Evolutionary conservation across 2,113 vertebrate species (phyloP).

Genomic region (Psilopogon haemacephalus): DNA sequence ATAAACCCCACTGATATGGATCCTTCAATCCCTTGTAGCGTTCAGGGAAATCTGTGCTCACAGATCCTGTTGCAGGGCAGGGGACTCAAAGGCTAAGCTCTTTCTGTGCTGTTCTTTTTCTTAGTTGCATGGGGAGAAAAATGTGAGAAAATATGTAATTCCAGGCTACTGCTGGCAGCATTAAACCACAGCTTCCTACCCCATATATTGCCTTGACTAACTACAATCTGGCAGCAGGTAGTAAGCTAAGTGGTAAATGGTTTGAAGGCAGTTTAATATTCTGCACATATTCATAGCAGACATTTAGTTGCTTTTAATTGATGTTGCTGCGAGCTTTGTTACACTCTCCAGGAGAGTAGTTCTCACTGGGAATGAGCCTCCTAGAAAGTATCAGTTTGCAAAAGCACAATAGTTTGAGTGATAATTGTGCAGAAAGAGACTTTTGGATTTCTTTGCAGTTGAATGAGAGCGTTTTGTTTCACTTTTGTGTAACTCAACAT

Average conservation of each 20-base stretch:
- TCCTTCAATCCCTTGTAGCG: not conserved
- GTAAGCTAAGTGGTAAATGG: not conserved
- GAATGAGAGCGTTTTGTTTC: slow-evolving; percentile 41
- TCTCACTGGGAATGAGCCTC: slow-evolving; percentile 58
- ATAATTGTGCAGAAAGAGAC: slow-evolving; percentile 47
- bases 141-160: slow-evolving; percentile 33
- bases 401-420: slow-evolving; percentile 40
- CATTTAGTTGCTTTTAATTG: slow-evolving; percentile 56
- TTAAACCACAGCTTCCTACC: not conserved
- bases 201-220: not conserved
- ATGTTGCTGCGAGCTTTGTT: slow-evolving; percentile 57
- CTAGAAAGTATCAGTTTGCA: slow-evolving; percentile 67
- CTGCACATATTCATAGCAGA: slow-evolving; percentile 28
- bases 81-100: slow-evolving; percentile 4
- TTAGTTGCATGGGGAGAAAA: not conserved
- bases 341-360: slow-evolving; percentile 59
- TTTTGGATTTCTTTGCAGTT: slow-evolving; percentile 35
- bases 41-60: not conserved
- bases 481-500: slow-evolving; percentile 39
- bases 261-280: slow-evolving; percentile 39
- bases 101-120: not conserved
- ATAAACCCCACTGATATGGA: not conserved
- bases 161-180: not conserved
- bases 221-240: not conserved
- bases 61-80: slow-evolving; percentile 11